Evolutionary conservation across 1,140 invertebrate species (phyloP).

Genomic region (Andrena cerasifolii): DNA sequence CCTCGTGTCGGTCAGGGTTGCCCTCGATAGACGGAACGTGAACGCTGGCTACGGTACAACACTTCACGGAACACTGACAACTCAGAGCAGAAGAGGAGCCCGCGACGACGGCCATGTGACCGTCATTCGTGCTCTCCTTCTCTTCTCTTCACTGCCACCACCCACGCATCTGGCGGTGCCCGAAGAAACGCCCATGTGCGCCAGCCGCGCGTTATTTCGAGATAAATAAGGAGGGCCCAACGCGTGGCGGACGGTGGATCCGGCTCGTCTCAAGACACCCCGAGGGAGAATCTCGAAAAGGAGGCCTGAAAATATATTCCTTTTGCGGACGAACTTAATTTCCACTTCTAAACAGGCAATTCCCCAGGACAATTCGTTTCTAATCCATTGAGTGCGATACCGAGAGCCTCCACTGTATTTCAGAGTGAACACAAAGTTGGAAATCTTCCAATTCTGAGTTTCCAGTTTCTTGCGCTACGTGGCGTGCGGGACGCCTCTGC

Average conservation of each 20-base stretch:
- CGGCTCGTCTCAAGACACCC: no score
- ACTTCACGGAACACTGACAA: conserved; percentile 72
- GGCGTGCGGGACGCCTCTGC: no score
- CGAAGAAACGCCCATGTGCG: conserved; percentile 68
- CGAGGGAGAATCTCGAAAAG: conserved; percentile 10
- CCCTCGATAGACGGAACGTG: conserved; percentile 14
- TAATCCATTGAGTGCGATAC: no score
- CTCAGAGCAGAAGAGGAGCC: conserved; percentile 67
- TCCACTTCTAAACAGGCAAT: no score
- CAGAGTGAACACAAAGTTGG: no score
- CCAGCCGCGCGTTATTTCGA: conserved; percentile 59
- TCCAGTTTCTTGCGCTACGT: no score
- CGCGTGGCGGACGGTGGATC: background rate
- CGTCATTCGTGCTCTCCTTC: conserved; percentile 72
- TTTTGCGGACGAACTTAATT: no score
- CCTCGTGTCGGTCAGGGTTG: conserved; percentile 32
- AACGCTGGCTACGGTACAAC: conserved; percentile 61
- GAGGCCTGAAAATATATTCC: conserved; percentile 30
- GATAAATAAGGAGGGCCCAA: conserved; percentile 55
- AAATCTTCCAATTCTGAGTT: no score
- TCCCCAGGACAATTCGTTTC: no score
- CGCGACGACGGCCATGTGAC: conserved; percentile 74
- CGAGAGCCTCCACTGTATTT: no score
- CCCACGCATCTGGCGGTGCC: conserved; percentile 77
- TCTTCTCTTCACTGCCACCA: conserved; percentile 69